A percentile compares a stretch with the other conserved stretches of the same genome.
Evolutionary conservation across 1,140 invertebrate genomes (phyloP).

Genomic region (Dinothrombium tinctorium): DNA sequence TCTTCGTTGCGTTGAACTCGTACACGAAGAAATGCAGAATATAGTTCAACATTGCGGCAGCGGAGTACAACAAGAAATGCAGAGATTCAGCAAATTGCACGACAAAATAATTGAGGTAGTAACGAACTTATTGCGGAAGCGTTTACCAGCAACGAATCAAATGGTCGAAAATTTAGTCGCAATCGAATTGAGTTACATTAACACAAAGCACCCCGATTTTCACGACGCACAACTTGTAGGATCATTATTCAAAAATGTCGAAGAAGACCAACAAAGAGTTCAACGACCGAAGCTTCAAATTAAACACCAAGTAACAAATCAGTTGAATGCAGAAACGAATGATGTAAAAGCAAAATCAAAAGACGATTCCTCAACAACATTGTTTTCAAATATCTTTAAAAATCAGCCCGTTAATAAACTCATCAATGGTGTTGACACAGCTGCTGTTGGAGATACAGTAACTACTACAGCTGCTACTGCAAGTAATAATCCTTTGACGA

Average conservation of each 20-base stretch:
- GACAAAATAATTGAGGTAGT: constrained; percentile 96
- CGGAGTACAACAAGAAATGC: constrained; percentile 75
- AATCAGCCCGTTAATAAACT: no score
- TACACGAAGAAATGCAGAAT: constrained; percentile 98
- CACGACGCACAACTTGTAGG: constrained; percentile 65
- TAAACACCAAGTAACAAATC: no score
- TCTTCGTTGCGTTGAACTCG: constrained; percentile 80
- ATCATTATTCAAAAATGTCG: constrained; percentile 19
- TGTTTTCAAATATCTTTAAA: no score
- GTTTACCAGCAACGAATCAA: constrained; percentile 74
- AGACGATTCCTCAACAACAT: no score
- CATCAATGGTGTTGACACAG: no score
- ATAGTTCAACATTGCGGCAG: constrained; percentile 96
- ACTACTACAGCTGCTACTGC: no score
- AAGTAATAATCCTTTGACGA: no score
- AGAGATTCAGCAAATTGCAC: constrained; percentile 87
- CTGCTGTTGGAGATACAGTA: no score
- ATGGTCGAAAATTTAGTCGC: constrained; percentile 94
- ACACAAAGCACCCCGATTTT: constrained; percentile 98
- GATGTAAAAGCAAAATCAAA: no score
- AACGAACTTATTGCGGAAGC: constrained; percentile 59
- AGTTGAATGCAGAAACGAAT: no score
- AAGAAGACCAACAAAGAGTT: constrained; percentile 7
- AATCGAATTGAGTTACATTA: constrained; percentile 97
- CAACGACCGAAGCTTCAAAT: no score